Conservation (phyloP, 2,888 invertebrate genomes). For the Heliconius cydno region DNA sequence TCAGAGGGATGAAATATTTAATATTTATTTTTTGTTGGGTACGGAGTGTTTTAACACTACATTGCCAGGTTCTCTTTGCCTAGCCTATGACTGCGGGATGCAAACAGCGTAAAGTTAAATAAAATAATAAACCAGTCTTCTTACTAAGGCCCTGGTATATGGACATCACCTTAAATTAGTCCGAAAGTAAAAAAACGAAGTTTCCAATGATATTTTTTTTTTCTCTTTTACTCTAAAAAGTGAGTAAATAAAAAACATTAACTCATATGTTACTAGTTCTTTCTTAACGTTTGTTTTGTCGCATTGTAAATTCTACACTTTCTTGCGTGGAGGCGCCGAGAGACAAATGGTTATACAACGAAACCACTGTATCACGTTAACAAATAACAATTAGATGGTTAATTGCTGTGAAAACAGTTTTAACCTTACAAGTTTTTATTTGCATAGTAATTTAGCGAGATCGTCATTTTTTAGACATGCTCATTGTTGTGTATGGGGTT, state of each 20-base stretch:
- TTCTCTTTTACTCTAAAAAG: neutral
- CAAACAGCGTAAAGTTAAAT: neutral
- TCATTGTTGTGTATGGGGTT: neutral
- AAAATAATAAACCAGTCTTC: neutral
- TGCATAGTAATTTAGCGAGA: constrained; percentile 42
- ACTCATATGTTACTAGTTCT: neutral
- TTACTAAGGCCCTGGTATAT: neutral
- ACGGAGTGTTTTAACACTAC: neutral
- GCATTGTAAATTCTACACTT: constrained; percentile 23
- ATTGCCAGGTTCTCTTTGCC: neutral
- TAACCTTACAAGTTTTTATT: constrained; percentile 44
- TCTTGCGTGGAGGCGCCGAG: constrained; percentile 39
- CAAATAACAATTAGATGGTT: constrained; percentile 47
- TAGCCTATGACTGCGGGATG: neutral
- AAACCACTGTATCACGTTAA: constrained; percentile 39
- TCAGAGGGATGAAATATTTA: too few relatives aligned
- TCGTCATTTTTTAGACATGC: constrained; percentile 32
- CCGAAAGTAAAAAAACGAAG: too few relatives aligned
- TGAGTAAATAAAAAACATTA: neutral
- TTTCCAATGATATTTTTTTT: too few relatives aligned
- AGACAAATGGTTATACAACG: constrained; percentile 39
- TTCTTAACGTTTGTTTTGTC: neutral
- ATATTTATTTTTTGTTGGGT: too few relatives aligned
- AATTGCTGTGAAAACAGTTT: constrained; percentile 48
- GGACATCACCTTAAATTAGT: too few relatives aligned